phyloP scores from a whole-genome alignment of 2,888 invertebrate species.

The Poecilus cupreus region DNA sequence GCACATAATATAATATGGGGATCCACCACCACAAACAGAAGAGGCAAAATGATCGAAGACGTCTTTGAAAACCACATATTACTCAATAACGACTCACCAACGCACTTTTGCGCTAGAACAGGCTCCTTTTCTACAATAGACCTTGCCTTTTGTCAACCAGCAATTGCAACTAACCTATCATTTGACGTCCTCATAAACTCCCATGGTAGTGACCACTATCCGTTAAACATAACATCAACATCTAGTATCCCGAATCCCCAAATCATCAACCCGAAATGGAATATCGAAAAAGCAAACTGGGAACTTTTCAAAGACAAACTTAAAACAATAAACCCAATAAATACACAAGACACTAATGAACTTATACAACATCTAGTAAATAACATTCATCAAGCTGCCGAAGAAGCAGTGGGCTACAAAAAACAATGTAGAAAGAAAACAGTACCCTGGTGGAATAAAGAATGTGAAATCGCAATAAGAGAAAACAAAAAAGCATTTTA shows the following conservation, averaged over 20 bases:
- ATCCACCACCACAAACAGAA: too few species aligned
- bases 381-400: not conserved
- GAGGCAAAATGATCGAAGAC: too few species aligned
- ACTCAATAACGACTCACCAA: not conserved
- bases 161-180: not conserved
- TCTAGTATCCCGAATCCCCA: not conserved
- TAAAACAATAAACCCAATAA: not conserved
- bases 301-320: not conserved
- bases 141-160: not conserved
- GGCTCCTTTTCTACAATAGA: constrained; percentile 13
- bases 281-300: not conserved
- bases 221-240: not conserved
- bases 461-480: not conserved
- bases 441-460: constrained; percentile 34
- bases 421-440: not conserved
- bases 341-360: not conserved
- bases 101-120: constrained; percentile 8
- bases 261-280: not conserved
- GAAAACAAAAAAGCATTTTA: constrained; percentile 2
- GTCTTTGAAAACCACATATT: not conserved
- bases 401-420: not conserved
- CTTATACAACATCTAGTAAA: not conserved
- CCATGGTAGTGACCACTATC: not conserved
- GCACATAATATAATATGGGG: too few species aligned
- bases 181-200: not conserved